Evolutionary conservation across 2,888 invertebrate species (phyloP), one percentile per base, ranked within the genome.

Genomic region (Dicycla oo): DNA sequence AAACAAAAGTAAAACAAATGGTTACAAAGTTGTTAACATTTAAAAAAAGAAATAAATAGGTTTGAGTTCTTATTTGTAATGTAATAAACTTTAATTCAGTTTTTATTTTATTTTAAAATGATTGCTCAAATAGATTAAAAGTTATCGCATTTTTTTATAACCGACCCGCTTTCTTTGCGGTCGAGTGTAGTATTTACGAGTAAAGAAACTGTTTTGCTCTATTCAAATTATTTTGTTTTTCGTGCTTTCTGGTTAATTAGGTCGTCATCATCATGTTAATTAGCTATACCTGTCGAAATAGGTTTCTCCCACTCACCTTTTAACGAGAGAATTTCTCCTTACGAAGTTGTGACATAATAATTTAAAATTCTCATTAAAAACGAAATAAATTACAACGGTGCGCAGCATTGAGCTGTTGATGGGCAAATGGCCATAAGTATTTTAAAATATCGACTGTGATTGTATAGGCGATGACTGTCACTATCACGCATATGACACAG

Each of bases 401-500:
- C 74, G 67, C 73, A 72, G 75, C 80, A 75, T 75, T 73, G 75
- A 80, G 69, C 73, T 84, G 85, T 83, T 86, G 86, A 87, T 85
- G 78, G 78, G 81, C 75, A 69, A 81, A 74, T 71, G 26, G 71
- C 74, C 69, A 84, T 81, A 84, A 72, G 62, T 76, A 75, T 68
- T 65, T 63, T 79, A 83, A 79, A 77, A 78, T 84, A 82, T 76
- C 65, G 74, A 45, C 69, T 81, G 69, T 51, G 54, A 74, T 62
- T 64, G 23, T 65, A 75, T 56, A 66, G 70, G 73, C 70, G 80
- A 34, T 69, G 71, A 70, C 62, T 68, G 72, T 49, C 61, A 56
- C n/a, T 43, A 78, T 69, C 72, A 56, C 47, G 73, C 70, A 45
- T 43, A 68, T 61, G 65, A 63, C 62, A 62, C 30, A 62, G 40